These are phyloP conservation scores for Jordanella pulchra DNA, from an alignment of 2,797 vertebrate genomes.

Conservation along the genomic window DNA sequence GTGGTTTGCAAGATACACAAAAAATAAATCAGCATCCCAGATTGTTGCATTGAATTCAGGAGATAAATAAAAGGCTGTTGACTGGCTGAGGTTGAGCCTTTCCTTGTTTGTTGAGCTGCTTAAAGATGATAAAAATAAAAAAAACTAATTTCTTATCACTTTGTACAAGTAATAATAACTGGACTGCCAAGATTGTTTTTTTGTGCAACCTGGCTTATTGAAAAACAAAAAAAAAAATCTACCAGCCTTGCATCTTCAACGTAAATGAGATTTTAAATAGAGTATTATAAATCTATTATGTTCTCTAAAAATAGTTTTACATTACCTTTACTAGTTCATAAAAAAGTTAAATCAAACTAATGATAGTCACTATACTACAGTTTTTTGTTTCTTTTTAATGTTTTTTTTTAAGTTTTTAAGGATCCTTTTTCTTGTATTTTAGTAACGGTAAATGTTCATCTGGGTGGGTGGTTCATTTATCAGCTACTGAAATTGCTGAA, in stretches of 20 bases:
- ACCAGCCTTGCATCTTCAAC: not conserved
- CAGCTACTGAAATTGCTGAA: slow-evolving; percentile 9
- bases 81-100: no score
- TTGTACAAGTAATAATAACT: not conserved
- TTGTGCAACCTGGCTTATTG: not conserved
- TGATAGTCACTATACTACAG: not conserved
- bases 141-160: not conserved
- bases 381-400: not conserved
- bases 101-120: no score
- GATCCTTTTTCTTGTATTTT: not conserved
- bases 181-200: not conserved
- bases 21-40: not conserved
- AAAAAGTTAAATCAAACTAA: not conserved
- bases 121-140: no score
- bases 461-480: slow-evolving; percentile 4
- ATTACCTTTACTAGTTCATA: not conserved
- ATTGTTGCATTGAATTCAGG: not conserved
- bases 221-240: not conserved
- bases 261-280: not conserved
- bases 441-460: slow-evolving; percentile 9
- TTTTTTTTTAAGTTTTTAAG: not conserved
- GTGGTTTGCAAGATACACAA: not conserved
- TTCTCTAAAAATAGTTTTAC: not conserved
- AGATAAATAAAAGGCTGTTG: no score
- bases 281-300: not conserved